Percentiles rank a stretch among this genome's conserved stretches.
phyloP scores from a whole-genome alignment of 2,113 vertebrate species.

The Pterocles orientalis region DNA sequence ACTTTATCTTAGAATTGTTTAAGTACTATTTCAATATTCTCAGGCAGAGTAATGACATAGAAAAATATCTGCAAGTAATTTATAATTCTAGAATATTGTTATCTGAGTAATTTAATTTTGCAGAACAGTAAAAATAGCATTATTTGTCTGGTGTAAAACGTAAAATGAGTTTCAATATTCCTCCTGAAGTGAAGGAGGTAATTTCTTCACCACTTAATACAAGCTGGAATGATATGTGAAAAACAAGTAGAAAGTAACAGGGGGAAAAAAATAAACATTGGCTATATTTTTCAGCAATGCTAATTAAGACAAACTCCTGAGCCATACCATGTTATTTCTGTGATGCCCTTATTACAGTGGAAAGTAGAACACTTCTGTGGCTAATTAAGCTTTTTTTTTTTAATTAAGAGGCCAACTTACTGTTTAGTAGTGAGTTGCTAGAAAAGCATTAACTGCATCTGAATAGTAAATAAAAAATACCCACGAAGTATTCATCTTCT shows the following conservation, averaged over 20 bases:
- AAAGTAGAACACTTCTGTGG: neutral
- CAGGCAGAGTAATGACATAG: neutral
- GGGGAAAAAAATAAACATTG: neutral
- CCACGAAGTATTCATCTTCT: rapidly evolving
- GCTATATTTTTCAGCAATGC: neutral
- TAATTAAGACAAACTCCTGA: neutral
- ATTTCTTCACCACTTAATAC: neutral
- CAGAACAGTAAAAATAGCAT: neutral
- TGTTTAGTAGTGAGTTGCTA: neutral
- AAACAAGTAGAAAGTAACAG: neutral
- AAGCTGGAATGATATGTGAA: neutral
- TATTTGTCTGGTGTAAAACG: neutral
- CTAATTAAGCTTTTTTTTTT: neutral
- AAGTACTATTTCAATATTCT: neutral
- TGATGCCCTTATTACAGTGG: neutral
- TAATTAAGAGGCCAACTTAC: neutral
- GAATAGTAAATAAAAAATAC: neutral
- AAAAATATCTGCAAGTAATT: neutral
- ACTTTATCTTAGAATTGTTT: neutral
- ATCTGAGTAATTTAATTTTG: neutral
- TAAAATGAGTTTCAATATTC: neutral
- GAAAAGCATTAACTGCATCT: neutral
- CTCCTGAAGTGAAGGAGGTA: neutral
- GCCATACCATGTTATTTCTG: neutral
- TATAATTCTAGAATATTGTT: neutral